Base-by-base conservation (phyloP, 2,888 invertebrate genomes). In the Limnephilus marmoratus region DNA sequence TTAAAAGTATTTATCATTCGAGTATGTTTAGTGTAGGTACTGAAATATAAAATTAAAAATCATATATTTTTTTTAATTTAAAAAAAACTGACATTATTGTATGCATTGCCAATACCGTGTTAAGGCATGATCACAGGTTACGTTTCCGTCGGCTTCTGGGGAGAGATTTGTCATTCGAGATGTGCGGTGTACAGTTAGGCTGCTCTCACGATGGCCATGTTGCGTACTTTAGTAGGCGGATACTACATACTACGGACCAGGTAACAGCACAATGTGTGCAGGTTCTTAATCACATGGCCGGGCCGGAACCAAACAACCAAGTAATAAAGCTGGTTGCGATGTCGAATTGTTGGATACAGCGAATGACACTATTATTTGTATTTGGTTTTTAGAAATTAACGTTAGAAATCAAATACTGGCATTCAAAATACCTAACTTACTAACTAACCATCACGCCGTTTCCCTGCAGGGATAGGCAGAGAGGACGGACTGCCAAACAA, bases 221-320 rank as follows among this genome's bases (percentile, higher is more conserved):
- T 24, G 68, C 68, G 68, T 68, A 24, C 68, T 68, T 68, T 68
- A 68, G 68, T 68, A 68, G 24, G 24, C 24, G 68, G 18, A 68
- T 68, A 68, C 68, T 68, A 68, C 68, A 7, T 49, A 49, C 49
- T 49, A 49, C 53, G 68, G 9, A 7, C 68, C 24, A 24, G 24
- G 82, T 82, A 82, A 82, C 82, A 31, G 82, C 82, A 15, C 34
- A 82, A 31, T 82, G 82, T 82, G 68, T 68, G 68, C 24, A 68
- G n/a, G 68, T 24, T 68, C n/a, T 68, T 68, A 68, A 68, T 68
- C 68, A 68, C 68, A 68, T 68, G 68, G 24, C 68, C 24, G 24
- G 68, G 24, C 68, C 68, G 68, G 68, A 68, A 68, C 68, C 24
- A 68, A 68, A 3, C 18, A 68, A 68, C 5, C 18, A 18, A 18